Evolutionary conservation across 2,888 invertebrate genomes (phyloP).

Genomic region (Drosophila kuntzei): DNA sequence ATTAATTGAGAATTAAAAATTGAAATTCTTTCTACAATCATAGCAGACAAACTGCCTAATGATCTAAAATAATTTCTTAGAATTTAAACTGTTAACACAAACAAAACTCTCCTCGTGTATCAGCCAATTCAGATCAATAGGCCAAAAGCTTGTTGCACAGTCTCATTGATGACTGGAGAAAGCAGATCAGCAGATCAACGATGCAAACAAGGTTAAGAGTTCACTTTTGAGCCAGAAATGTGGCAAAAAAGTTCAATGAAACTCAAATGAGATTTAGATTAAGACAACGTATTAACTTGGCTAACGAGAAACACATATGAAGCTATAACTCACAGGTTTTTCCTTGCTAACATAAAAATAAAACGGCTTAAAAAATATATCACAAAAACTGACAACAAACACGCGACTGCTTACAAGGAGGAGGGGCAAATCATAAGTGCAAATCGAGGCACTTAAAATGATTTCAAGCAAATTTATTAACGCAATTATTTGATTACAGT

Average conservation of each 20-base stretch:
- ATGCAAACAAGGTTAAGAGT: constrained; percentile 60
- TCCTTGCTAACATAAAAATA: constrained; percentile 7
- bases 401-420: constrained; percentile 48
- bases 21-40: background rate
- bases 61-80: constrained; percentile 30
- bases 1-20: background rate
- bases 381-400: constrained; percentile 50
- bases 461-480: constrained; percentile 72
- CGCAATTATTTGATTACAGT: constrained; percentile 70
- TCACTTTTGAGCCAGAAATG: constrained; percentile 27
- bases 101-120: constrained; percentile 7
- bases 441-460: constrained; percentile 64
- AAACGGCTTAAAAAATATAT: constrained; percentile 11
- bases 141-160: constrained; percentile 43
- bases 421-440: constrained; percentile 41
- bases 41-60: constrained; percentile 3
- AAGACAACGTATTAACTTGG: constrained; percentile 17
- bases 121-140: constrained; percentile 48
- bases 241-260: constrained; percentile 10
- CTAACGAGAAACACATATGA: constrained; percentile 3
- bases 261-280: constrained; percentile 20
- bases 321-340: constrained; percentile 20
- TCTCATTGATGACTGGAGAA: constrained; percentile 49
- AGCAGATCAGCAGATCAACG: constrained; percentile 45
- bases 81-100: constrained; percentile 8